A percentile compares a stretch with the other conserved stretches of the same genome.
These are phyloP conservation scores for Mus minutoides DNA, from an alignment of 2,797 vertebrate species.

Conservation along the genomic window DNA sequence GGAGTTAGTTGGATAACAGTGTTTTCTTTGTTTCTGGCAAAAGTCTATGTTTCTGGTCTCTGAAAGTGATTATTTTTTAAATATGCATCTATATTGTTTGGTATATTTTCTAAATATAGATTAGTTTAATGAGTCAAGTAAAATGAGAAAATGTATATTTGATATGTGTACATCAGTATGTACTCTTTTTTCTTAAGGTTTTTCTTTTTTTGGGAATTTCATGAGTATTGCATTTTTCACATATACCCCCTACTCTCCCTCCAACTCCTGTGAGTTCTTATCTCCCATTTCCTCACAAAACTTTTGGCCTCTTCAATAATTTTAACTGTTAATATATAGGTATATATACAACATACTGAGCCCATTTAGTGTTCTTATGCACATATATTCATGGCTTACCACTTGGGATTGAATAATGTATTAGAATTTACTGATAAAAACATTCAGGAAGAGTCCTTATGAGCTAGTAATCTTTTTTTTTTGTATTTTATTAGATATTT, in stretches of 20 bases:
- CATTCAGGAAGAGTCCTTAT: slow-evolving; percentile 17
- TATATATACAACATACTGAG: background rate
- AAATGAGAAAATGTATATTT: background rate
- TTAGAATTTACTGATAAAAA: slow-evolving; percentile 30
- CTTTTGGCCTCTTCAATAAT: background rate
- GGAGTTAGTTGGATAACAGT: background rate
- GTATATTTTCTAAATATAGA: slow-evolving; percentile 28
- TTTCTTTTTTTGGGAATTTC: background rate
- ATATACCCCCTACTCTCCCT: background rate
- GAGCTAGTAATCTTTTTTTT: slow-evolving; percentile 19
- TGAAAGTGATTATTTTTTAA: background rate
- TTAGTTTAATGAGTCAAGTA: slow-evolving; percentile 49
- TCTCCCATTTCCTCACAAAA: background rate
- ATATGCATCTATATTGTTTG: background rate
- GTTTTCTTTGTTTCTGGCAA: slow-evolving; percentile 50
- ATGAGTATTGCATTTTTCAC: background rate
- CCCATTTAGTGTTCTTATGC: background rate
- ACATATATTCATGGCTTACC: background rate
- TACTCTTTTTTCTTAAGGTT: background rate
- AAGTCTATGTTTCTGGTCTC: slow-evolving; percentile 45
- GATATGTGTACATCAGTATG: background rate
- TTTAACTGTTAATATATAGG: background rate
- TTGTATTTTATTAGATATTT: too few species aligned
- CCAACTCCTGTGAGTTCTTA: background rate
- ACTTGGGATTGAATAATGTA: background rate